A percentile compares a stretch with the other conserved stretches of the same genome.
These are phyloP conservation scores for Macropodus opercularis DNA, from an alignment of 2,797 vertebrate genomes.

Conservation along the genomic window DNA sequence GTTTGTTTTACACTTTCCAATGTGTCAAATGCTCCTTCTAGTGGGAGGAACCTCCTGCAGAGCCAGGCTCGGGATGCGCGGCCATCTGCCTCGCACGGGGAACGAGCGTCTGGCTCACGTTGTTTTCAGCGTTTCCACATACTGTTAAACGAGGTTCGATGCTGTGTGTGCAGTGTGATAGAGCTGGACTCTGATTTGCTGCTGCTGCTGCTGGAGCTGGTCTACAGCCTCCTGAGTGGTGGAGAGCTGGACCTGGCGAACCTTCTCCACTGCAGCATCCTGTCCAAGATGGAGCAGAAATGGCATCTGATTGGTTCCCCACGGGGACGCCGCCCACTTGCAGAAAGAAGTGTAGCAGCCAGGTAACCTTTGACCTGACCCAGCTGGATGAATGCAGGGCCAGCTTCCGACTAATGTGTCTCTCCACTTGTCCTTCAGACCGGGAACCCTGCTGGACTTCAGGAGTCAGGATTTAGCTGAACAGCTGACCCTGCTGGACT, in stretches of 20 bases:
- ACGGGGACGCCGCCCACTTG: constrained; percentile 87
- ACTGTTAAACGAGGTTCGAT: too few relatives aligned
- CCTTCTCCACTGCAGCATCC: constrained; percentile 86
- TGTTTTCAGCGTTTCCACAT: too few relatives aligned
- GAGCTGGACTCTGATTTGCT: constrained; percentile 88
- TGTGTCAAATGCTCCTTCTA: too few relatives aligned
- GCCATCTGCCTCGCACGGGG: too few relatives aligned
- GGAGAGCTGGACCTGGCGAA: constrained; percentile 86
- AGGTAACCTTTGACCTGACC: constrained; percentile 77
- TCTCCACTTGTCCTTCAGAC: constrained; percentile 71
- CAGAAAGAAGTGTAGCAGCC: constrained; percentile 86
- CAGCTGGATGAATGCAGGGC: background rate
- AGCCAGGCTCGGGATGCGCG: too few relatives aligned
- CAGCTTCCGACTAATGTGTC: background rate
- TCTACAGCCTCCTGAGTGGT: constrained; percentile 84
- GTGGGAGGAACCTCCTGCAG: too few relatives aligned
- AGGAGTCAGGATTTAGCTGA: constrained; percentile 91
- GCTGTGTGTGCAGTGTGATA: constrained; percentile 75
- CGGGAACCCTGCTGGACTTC: constrained; percentile 90
- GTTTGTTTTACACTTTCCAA: too few relatives aligned
- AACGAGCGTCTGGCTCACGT: too few relatives aligned
- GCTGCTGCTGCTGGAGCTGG: constrained; percentile 87
- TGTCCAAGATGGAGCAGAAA: constrained; percentile 88
- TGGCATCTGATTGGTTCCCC: constrained; percentile 84
- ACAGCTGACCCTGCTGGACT: constrained; percentile 89